phyloP scores from a whole-genome alignment of 2,888 invertebrate species.

The Ecliptopera silaceata region DNA sequence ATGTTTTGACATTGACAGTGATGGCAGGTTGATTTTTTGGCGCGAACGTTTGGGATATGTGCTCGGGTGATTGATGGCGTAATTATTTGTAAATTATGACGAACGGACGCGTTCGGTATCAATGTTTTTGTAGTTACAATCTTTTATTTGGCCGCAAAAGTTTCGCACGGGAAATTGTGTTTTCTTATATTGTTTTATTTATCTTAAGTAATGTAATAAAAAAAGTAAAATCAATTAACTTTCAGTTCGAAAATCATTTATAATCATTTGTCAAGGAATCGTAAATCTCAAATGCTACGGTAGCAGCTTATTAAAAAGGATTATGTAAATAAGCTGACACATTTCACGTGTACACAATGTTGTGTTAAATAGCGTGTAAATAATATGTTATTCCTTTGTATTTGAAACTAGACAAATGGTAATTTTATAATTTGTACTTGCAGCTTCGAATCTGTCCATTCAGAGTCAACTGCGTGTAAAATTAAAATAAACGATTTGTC shows the following conservation, averaged over 20 bases:
- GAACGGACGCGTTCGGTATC: slow-evolving; percentile 43
- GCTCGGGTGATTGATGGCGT: slow-evolving; percentile 63
- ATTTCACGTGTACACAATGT: slow-evolving; percentile 68
- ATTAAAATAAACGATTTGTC: slow-evolving; percentile 77
- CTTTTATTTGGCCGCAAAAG: slow-evolving; percentile 33
- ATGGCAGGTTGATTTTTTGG: slow-evolving; percentile 33
- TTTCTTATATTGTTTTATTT: neutral
- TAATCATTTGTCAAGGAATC: slow-evolving; percentile 40
- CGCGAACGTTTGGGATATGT: slow-evolving; percentile 32
- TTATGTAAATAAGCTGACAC: slow-evolving; percentile 67
- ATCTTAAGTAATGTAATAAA: neutral
- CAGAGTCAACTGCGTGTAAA: slow-evolving; percentile 77
- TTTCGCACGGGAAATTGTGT: slow-evolving; percentile 26
- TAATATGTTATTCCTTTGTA: slow-evolving; percentile 59
- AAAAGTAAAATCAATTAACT: no score
- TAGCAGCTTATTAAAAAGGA: slow-evolving; percentile 53
- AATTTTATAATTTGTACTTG: slow-evolving; percentile 67
- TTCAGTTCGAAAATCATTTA: no score
- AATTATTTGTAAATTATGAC: slow-evolving; percentile 51
- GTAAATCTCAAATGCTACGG: slow-evolving; percentile 51
- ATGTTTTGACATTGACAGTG: slow-evolving; percentile 29
- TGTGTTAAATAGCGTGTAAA: slow-evolving; percentile 80
- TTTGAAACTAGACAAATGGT: slow-evolving; percentile 61
- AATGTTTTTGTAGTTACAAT: slow-evolving; percentile 54
- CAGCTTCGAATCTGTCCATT: slow-evolving; percentile 59